Base-by-base conservation (phyloP, 2,888 invertebrate genomes). In the Girardia tigrina region DNA sequence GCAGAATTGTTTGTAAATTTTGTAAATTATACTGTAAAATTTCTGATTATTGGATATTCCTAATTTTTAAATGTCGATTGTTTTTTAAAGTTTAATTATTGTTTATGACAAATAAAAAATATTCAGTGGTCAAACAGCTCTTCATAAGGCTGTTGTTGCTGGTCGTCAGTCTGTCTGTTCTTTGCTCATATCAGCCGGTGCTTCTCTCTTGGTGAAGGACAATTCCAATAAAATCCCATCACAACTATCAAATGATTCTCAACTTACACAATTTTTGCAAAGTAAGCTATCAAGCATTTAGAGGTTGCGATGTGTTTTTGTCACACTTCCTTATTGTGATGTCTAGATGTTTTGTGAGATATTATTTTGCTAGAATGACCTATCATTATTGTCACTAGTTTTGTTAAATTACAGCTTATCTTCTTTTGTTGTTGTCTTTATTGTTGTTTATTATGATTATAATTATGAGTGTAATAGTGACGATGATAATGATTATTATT, bases 101-200 rank as follows among this genome's bases (percentile, higher is more conserved):
- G n/a, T n/a, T n/a, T n/a, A n/a, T n/a, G n/a, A n/a, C n/a, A n/a
- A n/a, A n/a, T n/a, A n/a, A n/a, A n/a, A n/a, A n/a, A n/a, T n/a
- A 12, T 72, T 14, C 26, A 72, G 73, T 36, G 73, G 73, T n/a
- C 73, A 72, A 72, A 72, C 73, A 16, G 73, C 73, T n/a, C 42
- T 72, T 36, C 73, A 72, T 36, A 72, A 72, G 23, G 73, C 73
- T 36, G 73, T 36, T 20, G 12, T 20, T 28, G 20, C 2, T 29
- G 73, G 73, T 26, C 73, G 26, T 1, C n/a, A 36, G 16, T 72
- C 73, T 29, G 29, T 72, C 16, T 72, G 73, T 29, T 72, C 73
- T 28, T 36, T 72, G 28, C 73, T 72, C 73, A 28, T 72, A 28
- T 72, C 73, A 26, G 73, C 73, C 36, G 73, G 73, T 26, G 73